phyloP scores from a whole-genome alignment of 1,140 invertebrate species.

The Anastrepha ludens region DNA sequence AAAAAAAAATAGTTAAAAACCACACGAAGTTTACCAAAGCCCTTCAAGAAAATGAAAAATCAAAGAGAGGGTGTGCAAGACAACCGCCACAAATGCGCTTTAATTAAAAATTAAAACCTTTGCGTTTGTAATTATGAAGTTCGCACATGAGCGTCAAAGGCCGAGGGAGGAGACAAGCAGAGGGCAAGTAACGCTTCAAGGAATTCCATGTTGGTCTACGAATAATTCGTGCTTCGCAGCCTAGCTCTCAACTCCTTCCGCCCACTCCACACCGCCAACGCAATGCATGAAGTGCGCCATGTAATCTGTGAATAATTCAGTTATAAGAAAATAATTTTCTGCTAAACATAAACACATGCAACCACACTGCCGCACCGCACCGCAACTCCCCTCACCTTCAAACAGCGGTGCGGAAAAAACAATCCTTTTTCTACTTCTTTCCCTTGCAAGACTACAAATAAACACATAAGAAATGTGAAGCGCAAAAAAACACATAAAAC shows the following conservation, averaged over 20 bases:
- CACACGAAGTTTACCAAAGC: background rate
- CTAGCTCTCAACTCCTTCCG: background rate
- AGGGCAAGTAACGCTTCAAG: conserved; percentile 14
- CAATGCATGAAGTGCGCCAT: conserved; percentile 36
- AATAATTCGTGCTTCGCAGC: background rate
- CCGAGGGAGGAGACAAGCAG: background rate
- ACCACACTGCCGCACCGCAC: background rate
- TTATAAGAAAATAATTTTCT: conserved; percentile 73
- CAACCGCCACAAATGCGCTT: conserved; percentile 62
- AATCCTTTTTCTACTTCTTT: conserved; percentile 25
- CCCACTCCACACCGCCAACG: background rate
- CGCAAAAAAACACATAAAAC: conserved; percentile 23
- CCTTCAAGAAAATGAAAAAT: conserved; percentile 54
- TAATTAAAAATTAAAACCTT: conserved; percentile 70
- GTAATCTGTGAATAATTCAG: conserved; percentile 72
- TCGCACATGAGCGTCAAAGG: conserved; percentile 61
- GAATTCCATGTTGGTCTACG: background rate
- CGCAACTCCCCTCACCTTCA: background rate
- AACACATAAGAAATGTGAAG: background rate
- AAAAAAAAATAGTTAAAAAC: background rate
- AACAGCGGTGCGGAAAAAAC: background rate
- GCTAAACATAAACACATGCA: conserved; percentile 55
- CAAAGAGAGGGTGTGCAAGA: conserved; percentile 56
- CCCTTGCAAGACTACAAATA: conserved; percentile 39
- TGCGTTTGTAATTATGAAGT: conserved; percentile 68